A percentile compares a stretch with the other conserved stretches of the same genome.
Evolutionary conservation across 2,797 vertebrate species (phyloP).

Genomic region (Scolopax bukidnonensis): DNA sequence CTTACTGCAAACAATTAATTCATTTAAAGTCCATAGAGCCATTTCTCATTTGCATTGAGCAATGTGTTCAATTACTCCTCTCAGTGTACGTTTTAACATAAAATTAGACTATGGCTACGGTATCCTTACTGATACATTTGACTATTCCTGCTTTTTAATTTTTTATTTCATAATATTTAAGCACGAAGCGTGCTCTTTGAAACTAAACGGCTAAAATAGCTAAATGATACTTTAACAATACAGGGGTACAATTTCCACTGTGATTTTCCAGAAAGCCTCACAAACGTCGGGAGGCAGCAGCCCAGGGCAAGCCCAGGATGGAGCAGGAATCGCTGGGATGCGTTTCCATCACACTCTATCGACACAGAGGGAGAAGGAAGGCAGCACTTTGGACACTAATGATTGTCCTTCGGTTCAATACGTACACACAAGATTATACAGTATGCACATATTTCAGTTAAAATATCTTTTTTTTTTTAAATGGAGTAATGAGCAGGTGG

Average conservation of each 20-base stretch:
- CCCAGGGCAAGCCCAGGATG: background rate
- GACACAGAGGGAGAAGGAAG: background rate
- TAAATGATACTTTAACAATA: accelerated
- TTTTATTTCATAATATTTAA: background rate
- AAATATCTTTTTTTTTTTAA: background rate
- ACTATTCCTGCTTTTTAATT: background rate
- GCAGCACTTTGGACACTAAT: accelerated
- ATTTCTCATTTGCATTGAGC: background rate
- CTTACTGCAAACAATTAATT: background rate
- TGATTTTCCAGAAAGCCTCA: background rate
- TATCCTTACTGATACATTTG: too few relatives aligned
- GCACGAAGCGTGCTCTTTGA: accelerated
- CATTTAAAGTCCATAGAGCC: background rate
- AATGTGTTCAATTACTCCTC: background rate
- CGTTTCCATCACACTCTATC: background rate
- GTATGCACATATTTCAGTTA: background rate
- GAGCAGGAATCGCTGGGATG: background rate
- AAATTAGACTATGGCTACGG: background rate
- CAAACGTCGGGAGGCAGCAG: background rate
- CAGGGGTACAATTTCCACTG: background rate
- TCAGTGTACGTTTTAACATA: background rate
- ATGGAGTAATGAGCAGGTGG: background rate
- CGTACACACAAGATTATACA: background rate
- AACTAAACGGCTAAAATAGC: background rate
- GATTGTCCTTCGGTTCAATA: background rate